Evolutionary conservation across 2,888 invertebrate genomes (phyloP).

Genomic region (Zeuzera pyrina): DNA sequence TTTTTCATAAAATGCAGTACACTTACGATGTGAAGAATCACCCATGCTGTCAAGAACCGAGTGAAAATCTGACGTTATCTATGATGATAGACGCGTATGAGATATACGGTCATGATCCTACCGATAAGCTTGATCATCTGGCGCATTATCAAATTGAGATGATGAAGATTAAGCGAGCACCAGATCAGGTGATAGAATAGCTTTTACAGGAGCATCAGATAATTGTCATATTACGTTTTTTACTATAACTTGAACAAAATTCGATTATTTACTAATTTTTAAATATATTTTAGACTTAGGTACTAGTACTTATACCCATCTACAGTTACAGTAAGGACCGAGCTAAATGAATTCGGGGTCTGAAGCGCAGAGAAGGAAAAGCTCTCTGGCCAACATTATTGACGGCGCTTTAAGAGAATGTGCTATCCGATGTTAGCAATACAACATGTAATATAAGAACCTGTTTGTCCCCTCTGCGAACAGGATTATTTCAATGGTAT

Average conservation of each 20-base stretch:
- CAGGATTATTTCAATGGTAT: no score
- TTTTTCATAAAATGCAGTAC: conserved; percentile 25
- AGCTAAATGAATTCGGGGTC: no score
- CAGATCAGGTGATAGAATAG: conserved; percentile 56
- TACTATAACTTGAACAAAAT: no score
- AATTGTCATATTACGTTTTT: neutral
- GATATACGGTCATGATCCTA: conserved; percentile 64
- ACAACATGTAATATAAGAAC: no score
- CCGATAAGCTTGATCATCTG: conserved; percentile 58
- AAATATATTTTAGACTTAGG: conserved; percentile 5
- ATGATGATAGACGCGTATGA: conserved; percentile 64
- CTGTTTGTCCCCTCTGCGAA: no score
- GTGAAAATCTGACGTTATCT: conserved; percentile 49
- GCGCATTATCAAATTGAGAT: conserved; percentile 61
- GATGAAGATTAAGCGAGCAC: conserved; percentile 59
- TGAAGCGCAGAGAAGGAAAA: no score
- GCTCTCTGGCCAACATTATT: no score
- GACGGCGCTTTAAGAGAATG: no score
- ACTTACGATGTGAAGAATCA: conserved; percentile 46
- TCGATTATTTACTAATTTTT: no score
- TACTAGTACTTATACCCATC: no score
- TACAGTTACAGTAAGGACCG: no score
- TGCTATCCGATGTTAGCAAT: no score
- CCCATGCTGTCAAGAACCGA: conserved; percentile 49
- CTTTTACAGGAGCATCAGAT: neutral